Evolutionary conservation across 2,113 vertebrate species (phyloP).

Genomic region (Gymnarchus niloticus): DNA sequence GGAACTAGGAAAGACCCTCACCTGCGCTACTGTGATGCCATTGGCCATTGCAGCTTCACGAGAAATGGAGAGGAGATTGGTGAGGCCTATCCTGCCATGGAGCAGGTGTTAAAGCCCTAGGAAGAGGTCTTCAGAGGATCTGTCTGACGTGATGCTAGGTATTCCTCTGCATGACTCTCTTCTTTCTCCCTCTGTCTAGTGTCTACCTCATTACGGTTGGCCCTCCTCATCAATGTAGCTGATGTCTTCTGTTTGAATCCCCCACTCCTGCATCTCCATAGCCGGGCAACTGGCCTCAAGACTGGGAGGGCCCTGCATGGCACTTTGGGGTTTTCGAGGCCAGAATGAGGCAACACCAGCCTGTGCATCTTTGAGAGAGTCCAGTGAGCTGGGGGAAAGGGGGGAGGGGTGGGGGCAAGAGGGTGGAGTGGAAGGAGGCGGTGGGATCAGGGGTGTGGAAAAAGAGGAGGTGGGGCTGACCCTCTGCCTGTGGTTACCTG

Average conservation of each 20-base stretch:
- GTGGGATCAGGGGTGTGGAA: constrained; percentile 23
- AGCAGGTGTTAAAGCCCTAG: neutral
- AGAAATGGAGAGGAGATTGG: constrained; percentile 9
- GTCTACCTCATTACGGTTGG: constrained; percentile 42
- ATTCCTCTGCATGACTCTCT: neutral
- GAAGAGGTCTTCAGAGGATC: neutral
- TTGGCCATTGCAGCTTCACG: neutral
- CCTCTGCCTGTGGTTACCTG: constrained; percentile 39
- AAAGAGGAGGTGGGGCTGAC: constrained; percentile 20
- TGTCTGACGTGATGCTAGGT: neutral
- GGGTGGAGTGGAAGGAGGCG: constrained; percentile 18
- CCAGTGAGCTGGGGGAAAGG: constrained; percentile 45
- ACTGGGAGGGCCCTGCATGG: constrained; percentile 18
- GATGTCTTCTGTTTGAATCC: constrained; percentile 53
- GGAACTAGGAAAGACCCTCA: neutral
- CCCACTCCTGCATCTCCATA: constrained; percentile 65
- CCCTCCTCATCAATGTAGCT: constrained; percentile 72
- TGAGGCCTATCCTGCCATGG: constrained; percentile 7
- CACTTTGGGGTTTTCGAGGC: constrained; percentile 38
- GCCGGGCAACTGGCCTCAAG: constrained; percentile 44
- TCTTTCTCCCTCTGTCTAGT: constrained; percentile 1
- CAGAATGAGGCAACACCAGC: constrained; percentile 24
- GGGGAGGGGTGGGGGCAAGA: constrained; percentile 40
- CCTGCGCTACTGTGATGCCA: neutral
- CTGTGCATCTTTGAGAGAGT: constrained; percentile 35